phyloP scores from a whole-genome alignment of 2,888 invertebrate genomes.

The Cantharis nigra region DNA sequence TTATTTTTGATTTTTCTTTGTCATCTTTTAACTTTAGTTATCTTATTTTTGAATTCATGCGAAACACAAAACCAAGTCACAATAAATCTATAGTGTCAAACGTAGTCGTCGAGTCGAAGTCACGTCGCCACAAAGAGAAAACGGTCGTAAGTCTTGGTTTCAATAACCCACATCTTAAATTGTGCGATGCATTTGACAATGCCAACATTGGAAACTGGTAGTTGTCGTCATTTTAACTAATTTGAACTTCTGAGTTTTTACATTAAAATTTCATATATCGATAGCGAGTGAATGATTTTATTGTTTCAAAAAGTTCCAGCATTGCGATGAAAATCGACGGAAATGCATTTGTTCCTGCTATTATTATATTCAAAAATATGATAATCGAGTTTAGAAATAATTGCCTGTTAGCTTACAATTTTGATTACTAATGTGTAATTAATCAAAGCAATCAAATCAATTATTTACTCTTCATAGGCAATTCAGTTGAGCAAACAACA shows the following conservation, averaged over 20 bases:
- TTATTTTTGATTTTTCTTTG: not conserved
- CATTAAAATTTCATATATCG: not conserved
- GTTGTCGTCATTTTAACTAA: not conserved
- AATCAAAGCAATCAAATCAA: not conserved
- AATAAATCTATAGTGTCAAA: not conserved
- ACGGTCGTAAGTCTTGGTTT: conserved; percentile 4
- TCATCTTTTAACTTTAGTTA: not conserved
- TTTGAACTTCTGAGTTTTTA: not conserved
- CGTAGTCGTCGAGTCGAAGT: conserved; percentile 3
- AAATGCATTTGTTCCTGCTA: not conserved
- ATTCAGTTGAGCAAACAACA: not conserved
- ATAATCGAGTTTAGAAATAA: not conserved
- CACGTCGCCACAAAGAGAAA: conserved; percentile 1
- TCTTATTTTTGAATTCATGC: not conserved
- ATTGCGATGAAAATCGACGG: not conserved
- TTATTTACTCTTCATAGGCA: not conserved
- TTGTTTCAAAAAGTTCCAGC: not conserved
- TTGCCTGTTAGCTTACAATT: not conserved
- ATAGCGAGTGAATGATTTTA: not conserved
- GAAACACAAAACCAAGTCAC: not conserved
- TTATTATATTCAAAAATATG: not conserved
- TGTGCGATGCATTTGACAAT: conserved; percentile 2
- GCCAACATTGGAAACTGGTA: not conserved
- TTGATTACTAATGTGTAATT: not conserved
- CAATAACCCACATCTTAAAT: conserved; percentile 4